phyloP scores from a whole-genome alignment of 2,113 vertebrate species.

The Sciurus niger region DNA sequence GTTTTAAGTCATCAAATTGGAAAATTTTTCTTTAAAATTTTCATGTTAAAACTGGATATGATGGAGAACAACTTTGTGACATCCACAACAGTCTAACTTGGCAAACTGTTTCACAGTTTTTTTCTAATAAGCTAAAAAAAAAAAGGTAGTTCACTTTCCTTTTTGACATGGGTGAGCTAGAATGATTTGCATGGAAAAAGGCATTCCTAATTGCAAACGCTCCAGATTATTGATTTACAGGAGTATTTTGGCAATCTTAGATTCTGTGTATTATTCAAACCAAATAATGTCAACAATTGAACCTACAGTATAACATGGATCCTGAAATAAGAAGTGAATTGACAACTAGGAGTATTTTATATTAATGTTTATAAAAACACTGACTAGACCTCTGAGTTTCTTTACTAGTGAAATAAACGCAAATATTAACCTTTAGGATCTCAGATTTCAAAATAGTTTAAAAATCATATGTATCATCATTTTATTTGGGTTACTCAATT shows the following conservation, averaged over 20 bases:
- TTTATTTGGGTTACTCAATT: neutral
- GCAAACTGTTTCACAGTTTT: neutral
- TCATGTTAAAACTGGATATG: neutral
- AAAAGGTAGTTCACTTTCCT: neutral
- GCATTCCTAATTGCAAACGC: neutral
- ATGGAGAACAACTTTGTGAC: neutral
- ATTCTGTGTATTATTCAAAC: neutral
- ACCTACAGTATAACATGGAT: neutral
- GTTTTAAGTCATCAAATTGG: neutral
- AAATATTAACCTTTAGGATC: neutral
- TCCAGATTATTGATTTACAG: neutral
- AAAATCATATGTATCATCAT: neutral
- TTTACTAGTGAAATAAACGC: neutral
- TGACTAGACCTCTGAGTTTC: neutral
- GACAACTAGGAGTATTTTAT: neutral
- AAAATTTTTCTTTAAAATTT: constrained; percentile 30
- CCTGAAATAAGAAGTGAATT: neutral
- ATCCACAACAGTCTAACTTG: neutral
- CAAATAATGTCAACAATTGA: neutral
- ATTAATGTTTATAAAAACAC: neutral
- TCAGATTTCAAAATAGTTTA: neutral
- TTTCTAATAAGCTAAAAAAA: neutral
- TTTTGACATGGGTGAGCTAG: neutral
- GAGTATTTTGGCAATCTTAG: neutral
- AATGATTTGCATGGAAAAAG: neutral